Percentiles rank a stretch among this genome's conserved stretches.
Evolutionary conservation across 1,140 invertebrate genomes (phyloP).

Genomic region (Heliconius melpomene): DNA sequence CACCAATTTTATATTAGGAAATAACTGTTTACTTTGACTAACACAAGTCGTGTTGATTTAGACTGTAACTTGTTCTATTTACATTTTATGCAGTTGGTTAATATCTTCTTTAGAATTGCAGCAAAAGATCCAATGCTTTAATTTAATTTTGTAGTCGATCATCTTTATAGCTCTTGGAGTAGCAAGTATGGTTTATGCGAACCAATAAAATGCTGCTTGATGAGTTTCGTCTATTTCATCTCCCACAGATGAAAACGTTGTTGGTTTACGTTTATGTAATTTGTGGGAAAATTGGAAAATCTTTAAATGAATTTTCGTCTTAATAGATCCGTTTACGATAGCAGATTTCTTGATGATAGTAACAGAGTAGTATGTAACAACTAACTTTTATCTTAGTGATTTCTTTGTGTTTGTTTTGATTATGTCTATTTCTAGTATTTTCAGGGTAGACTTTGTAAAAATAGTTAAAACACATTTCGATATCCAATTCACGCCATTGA

Average conservation of each 20-base stretch:
- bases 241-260: background rate
- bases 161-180: slow-evolving; percentile 1
- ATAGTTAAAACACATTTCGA: background rate
- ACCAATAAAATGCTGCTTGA: background rate
- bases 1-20: background rate
- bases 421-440: background rate
- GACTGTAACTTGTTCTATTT: background rate
- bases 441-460: background rate
- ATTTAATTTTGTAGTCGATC: slow-evolving; percentile 13
- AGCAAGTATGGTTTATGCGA: background rate
- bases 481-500: background rate
- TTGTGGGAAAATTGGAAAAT: background rate
- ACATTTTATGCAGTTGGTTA: background rate
- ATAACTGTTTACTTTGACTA: background rate
- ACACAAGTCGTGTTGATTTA: background rate
- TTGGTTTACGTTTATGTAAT: background rate
- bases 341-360: background rate
- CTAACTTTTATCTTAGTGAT: background rate
- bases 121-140: background rate
- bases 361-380: background rate
- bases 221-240: slow-evolving; percentile 6
- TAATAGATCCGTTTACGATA: background rate
- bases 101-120: background rate
- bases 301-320: background rate
- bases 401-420: background rate